Conservation (phyloP, 2,113 vertebrate species). For the Azemiops feae region DNA sequence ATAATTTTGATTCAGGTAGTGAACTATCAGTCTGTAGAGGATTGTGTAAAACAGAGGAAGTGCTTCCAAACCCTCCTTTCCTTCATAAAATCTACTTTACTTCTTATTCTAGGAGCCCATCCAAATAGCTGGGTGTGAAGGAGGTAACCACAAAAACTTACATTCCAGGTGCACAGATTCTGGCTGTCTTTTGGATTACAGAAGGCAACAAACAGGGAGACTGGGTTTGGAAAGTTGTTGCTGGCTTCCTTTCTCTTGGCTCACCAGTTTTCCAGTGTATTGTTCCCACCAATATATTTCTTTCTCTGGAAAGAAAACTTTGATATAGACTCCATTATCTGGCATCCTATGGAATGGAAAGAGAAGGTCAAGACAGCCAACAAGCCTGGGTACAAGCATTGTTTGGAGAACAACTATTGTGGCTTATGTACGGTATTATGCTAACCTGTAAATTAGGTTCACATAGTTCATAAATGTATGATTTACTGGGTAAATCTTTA, state of each 20-base stretch:
- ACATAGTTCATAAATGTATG: not conserved
- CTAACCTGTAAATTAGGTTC: not conserved
- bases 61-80: not conserved
- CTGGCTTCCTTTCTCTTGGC: not conserved
- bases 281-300: not conserved
- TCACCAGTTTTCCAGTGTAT: slow-evolving; percentile 18
- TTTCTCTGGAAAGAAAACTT: slow-evolving; percentile 1
- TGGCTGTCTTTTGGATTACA: slow-evolving; percentile 20
- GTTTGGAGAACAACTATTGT: not conserved
- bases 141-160: slow-evolving; percentile 10
- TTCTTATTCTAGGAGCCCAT: slow-evolving; percentile 38
- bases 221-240: slow-evolving; percentile 4
- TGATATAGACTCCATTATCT: not conserved
- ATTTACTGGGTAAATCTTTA: not conserved
- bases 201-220: slow-evolving; percentile 27
- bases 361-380: not conserved
- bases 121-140: slow-evolving; percentile 39
- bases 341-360: not conserved
- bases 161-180: slow-evolving; percentile 14
- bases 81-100: not conserved
- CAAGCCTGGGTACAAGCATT: not conserved
- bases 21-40: slow-evolving; percentile 36
- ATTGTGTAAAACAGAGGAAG: slow-evolving; percentile 39
- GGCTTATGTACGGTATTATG: not conserved
- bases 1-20: slow-evolving; percentile 10